Evolutionary conservation across 92 coral and sea anemone genomes (phyloP).

Genomic region (Isaurus tuberculatus): DNA sequence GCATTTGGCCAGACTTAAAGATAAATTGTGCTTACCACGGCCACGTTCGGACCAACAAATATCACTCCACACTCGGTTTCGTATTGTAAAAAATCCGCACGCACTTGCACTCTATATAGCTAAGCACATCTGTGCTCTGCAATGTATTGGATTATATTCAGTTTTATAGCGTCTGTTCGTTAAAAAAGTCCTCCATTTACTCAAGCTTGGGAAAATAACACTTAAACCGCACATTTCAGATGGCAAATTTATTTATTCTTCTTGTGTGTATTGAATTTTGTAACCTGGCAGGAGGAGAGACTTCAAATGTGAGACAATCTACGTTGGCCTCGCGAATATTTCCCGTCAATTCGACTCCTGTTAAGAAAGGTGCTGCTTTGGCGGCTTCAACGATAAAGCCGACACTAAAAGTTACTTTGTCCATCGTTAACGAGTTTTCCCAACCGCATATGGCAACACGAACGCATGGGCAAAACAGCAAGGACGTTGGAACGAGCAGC

Average conservation of each 20-base stretch:
- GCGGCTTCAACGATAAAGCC: constrained; percentile 27
- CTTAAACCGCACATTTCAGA: constrained; percentile 31
- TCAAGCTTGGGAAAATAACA: constrained; percentile 36
- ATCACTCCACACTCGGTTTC: constrained; percentile 16
- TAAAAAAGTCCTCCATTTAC: constrained; percentile 14
- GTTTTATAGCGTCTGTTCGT: not conserved
- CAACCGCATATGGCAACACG: constrained; percentile 43
- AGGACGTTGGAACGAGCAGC: constrained; percentile 8
- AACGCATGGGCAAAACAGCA: constrained; percentile 17
- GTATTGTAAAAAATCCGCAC: constrained; percentile 13
- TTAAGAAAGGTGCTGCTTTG: not conserved
- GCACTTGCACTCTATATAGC: constrained; percentile 19
- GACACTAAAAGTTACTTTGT: constrained; percentile 41
- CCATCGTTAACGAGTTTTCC: constrained; percentile 25
- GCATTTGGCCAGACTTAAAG: constrained; percentile 47
- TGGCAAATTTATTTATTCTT: constrained; percentile 44
- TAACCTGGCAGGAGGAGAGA: constrained; percentile 43
- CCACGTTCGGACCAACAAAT: constrained; percentile 35
- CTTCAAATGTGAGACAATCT: constrained; percentile 28
- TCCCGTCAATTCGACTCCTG: constrained; percentile 29
- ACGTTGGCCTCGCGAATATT: constrained; percentile 32
- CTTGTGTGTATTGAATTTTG: constrained; percentile 52
- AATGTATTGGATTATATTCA: constrained; percentile 6
- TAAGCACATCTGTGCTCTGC: constrained; percentile 39
- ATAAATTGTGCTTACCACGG: constrained; percentile 48